Evolutionary conservation across 2,797 vertebrate species (phyloP), one percentile per base, ranked within the genome.

Genomic region (Neosalanx taihuensis): DNA sequence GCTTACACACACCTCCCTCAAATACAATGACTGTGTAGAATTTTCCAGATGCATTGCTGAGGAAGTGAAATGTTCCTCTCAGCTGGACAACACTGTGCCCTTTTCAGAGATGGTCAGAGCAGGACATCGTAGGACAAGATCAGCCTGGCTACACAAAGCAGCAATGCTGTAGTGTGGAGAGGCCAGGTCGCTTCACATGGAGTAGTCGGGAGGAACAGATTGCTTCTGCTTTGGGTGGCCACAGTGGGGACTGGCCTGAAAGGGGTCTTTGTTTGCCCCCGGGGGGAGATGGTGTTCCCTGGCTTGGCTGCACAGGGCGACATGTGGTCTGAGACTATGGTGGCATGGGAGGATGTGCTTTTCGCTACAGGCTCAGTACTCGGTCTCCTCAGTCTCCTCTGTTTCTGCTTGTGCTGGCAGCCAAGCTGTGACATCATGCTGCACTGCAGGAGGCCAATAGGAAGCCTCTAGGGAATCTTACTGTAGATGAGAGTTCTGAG

Each of bases 191-290:
- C 86, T 86, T 87, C 87, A 81, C 86, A 87, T 75, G 67, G 80
- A 83, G 87, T 84, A 87, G 76, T 84, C 85, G 82, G 84, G 85
- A 88, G 85, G 88, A 90, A 91, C 87, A 91, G 88, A 91, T 89
- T 91, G 85, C 83, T 87, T 89, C 86, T 86, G 84, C 86, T 87
- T 85, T 86, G 86, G 86, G 85, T 83, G 83, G 87, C 87, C 83
- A 79, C 84, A 85, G 83, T 75, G 64, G 77, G 84, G 80, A 78
- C 75, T 10, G 31, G 79, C 72, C 86, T 91, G 89, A 91, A 91
- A 90, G 86, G 84, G 85, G 83, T 79, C 89, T 91, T 90, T 90
- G 87, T 89, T 89, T 86, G 78, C 78, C 81, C 83, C 35, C 37
- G 79, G 85, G 86, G 85, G 73, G 58, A 76, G 81, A 72, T 70